Percentiles rank a stretch among this genome's conserved stretches.
phyloP scores from a whole-genome alignment of 2,113 vertebrate species.

The Hassar affinis region DNA sequence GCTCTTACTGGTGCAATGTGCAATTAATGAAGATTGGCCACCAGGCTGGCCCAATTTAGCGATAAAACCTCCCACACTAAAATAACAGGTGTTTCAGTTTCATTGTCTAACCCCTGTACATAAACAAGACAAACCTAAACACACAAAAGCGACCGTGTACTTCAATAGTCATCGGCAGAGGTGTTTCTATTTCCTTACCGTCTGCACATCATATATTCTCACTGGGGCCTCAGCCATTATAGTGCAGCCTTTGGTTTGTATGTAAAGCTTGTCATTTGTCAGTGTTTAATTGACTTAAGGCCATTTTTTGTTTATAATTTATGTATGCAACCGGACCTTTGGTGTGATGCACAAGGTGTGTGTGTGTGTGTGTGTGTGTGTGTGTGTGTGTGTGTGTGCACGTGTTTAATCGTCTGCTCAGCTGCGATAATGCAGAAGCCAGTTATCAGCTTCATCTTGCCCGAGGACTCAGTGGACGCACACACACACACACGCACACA shows the following conservation, averaged over 20 bases:
- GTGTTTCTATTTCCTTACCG: not conserved
- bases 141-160: not conserved
- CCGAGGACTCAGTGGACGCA: constrained; percentile 67
- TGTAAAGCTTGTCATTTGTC: not conserved
- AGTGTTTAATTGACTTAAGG: not conserved
- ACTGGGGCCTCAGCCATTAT: not conserved
- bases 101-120: too few relatives aligned
- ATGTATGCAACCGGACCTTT: constrained; percentile 10
- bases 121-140: not conserved
- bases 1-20: too few relatives aligned
- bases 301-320: not conserved
- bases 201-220: not conserved
- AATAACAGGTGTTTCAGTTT: too few relatives aligned
- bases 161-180: not conserved
- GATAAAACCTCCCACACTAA: too few relatives aligned
- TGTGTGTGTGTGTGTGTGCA: constrained; percentile 43
- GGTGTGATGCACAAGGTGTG: constrained; percentile 7
- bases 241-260: not conserved
- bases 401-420: constrained; percentile 70
- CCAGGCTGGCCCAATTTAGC: too few relatives aligned
- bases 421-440: constrained; percentile 69
- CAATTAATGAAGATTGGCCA: too few relatives aligned
- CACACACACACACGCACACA: constrained; percentile 54
- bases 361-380: constrained; percentile 38
- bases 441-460: constrained; percentile 72